Evolutionary conservation across 2,797 vertebrate species (phyloP), one percentile per base, ranked within the genome.

Genomic region (Trichosurus vulpecula): DNA sequence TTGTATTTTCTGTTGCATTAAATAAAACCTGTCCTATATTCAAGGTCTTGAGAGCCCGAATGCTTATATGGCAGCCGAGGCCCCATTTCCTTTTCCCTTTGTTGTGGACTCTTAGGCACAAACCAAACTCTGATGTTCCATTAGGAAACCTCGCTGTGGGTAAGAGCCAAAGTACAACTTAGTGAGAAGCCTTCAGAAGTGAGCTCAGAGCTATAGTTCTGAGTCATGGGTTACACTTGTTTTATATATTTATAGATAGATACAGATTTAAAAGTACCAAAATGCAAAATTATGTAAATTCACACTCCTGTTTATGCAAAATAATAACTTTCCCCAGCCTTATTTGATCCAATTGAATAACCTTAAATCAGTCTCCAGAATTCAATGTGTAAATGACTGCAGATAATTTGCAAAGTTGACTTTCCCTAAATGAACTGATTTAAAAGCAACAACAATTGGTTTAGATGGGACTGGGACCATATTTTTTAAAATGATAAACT

Each of bases 401-500:
- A 31, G 87, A 54, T 47, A 90, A 92, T 92, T 94, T 91, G 87
- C 52, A 52, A 54, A 92, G 53, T 19, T 87, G 91, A 95, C 90
- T 47, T 96, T 96, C 95, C 81, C 90, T 90, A 97, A 93, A 90
- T 92, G 93, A 93, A 93, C 54, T 95, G 92, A 81, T 41, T 81
- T 81, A 81, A 81, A 81, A 47, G 25, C 74, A 81, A 41, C 6
- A 74, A 25, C 6, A 41, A 81, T 81, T 47, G 74, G 74, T 41
- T 41, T 81, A 41, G n/a, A 74, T 81, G 66, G n/a, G 19, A 81
- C n/a, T 81, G 6, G 8, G 19, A 81, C 22, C 41, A 81, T 19
- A 81, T 81, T 81, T 81, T 74, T 81, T 0, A 81, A 81, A 81
- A 81, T 41, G 81, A 81, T 81, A 25, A 74, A 81, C 41, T 81